These are phyloP conservation scores for Dallia pectoralis DNA, from an alignment of 2,797 vertebrate species.

Conservation along the genomic window DNA sequence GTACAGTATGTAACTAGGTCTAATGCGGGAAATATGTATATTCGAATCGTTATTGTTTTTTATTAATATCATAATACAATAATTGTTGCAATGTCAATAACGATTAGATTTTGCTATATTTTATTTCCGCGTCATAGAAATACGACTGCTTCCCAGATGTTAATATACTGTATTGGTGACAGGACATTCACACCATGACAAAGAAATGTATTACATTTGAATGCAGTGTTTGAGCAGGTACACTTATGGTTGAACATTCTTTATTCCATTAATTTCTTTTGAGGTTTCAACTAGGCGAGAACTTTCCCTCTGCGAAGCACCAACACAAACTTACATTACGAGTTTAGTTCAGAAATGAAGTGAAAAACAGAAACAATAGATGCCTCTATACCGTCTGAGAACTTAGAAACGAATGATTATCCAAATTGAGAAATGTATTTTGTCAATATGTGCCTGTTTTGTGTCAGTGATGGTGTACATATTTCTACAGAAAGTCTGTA, in stretches of 20 bases:
- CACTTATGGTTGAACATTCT: conserved; percentile 52
- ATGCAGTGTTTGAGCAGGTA: background rate
- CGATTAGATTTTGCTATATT: background rate
- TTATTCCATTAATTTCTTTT: conserved; percentile 66
- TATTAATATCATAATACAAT: background rate
- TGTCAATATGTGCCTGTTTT: background rate
- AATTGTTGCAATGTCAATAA: too few relatives aligned
- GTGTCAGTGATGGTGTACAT: background rate
- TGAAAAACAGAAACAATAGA: conserved; percentile 44
- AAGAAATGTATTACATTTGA: too few relatives aligned
- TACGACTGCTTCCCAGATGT: background rate
- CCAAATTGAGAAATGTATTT: conserved; percentile 13
- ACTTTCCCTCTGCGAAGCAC: conserved; percentile 53
- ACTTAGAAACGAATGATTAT: conserved; percentile 35
- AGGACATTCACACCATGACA: background rate
- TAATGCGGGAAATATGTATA: background rate
- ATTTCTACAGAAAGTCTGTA: background rate
- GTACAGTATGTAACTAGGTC: background rate
- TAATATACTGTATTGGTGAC: background rate
- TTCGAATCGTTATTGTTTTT: background rate
- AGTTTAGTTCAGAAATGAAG: conserved; percentile 41
- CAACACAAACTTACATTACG: conserved; percentile 53
- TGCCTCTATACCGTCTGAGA: conserved; percentile 14
- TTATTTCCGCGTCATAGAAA: background rate
- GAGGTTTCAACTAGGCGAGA: conserved; percentile 54